Conservation (phyloP, 2,113 vertebrate genomes). For the Tympanuchus pallidicinctus region DNA sequence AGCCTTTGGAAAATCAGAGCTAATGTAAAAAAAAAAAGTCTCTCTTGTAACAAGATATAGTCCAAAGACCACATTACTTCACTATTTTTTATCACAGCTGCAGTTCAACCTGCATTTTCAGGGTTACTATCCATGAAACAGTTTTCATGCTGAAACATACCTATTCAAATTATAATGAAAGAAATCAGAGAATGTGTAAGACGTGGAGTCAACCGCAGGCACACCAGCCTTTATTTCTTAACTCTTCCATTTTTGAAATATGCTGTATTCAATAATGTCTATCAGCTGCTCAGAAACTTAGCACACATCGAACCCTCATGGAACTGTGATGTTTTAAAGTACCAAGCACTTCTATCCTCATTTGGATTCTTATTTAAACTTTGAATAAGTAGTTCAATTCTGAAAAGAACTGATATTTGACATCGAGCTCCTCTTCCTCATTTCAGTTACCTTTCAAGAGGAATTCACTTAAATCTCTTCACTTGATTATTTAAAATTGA, state of each 20-base stretch:
- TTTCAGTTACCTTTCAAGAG: not conserved
- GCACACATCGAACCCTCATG: not conserved
- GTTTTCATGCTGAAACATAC: not conserved
- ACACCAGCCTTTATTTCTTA: not conserved
- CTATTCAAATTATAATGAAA: not conserved
- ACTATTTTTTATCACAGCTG: not conserved
- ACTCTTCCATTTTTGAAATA: not conserved
- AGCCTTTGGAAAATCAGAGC: not conserved
- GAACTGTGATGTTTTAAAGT: not conserved
- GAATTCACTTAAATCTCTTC: not conserved
- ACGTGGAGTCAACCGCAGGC: accelerated
- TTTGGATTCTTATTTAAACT: not conserved
- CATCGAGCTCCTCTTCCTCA: not conserved
- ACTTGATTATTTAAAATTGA: not conserved
- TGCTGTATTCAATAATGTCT: not conserved
- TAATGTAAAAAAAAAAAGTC: not conserved
- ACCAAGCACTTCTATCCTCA: not conserved
- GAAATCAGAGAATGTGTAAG: not conserved
- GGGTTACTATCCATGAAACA: accelerated
- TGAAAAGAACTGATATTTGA: not conserved
- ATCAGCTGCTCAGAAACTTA: not conserved
- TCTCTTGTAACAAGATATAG: not conserved
- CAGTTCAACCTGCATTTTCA: not conserved
- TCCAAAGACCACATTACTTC: not conserved
- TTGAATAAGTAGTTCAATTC: not conserved